Percentiles rank a stretch among this genome's conserved stretches.
Evolutionary conservation across 2,888 invertebrate genomes (phyloP).

Genomic region (Spisula solida): DNA sequence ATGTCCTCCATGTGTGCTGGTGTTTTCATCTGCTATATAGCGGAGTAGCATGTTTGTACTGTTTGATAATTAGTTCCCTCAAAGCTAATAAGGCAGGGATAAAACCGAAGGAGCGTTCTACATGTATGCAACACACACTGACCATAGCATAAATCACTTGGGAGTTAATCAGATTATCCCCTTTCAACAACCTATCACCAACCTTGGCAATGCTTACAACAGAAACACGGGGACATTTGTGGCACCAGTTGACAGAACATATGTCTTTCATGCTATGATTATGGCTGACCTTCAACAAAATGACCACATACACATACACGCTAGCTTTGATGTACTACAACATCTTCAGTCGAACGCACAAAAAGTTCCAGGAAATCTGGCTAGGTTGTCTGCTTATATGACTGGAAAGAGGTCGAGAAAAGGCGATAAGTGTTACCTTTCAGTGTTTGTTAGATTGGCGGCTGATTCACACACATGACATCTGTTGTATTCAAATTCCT

Average conservation of each 20-base stretch:
- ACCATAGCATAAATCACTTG: background rate
- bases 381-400: too few species aligned
- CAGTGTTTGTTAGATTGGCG: background rate
- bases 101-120: background rate
- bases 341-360: too few species aligned
- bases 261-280: background rate
- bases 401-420: too few species aligned
- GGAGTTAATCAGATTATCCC: background rate
- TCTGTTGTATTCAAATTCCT: conserved; percentile 32
- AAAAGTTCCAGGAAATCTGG: too few species aligned
- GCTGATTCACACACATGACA: conserved; percentile 31
- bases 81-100: background rate
- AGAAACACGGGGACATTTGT: background rate
- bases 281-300: too few species aligned
- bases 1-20: too few species aligned
- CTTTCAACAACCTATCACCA: background rate
- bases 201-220: conserved; percentile 30
- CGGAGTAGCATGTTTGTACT: too few species aligned
- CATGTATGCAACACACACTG: conserved; percentile 3
- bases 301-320: background rate
- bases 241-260: conserved; percentile 10
- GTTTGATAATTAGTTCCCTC: too few species aligned
- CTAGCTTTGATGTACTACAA: conserved; percentile 30
- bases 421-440: too few species aligned
- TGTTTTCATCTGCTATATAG: too few species aligned